Percentiles rank a stretch among this genome's conserved stretches.
Evolutionary conservation across 1,140 invertebrate genomes (phyloP).

Genomic region (Drosophila asahinai): DNA sequence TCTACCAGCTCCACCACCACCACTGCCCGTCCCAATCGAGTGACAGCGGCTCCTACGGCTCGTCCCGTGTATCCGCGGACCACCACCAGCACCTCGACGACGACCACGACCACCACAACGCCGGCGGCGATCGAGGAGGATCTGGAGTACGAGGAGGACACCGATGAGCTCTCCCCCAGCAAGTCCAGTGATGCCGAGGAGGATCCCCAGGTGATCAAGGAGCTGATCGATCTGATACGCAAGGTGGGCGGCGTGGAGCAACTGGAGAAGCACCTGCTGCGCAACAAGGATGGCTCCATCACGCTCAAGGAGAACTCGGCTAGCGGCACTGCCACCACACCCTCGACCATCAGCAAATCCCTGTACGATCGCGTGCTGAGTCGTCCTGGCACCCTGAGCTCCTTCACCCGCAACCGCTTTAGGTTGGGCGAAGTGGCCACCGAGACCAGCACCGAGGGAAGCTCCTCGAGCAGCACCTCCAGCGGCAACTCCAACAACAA

Average conservation of each 20-base stretch:
- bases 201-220: slow-evolving; percentile 93
- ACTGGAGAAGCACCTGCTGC: slow-evolving; percentile 90
- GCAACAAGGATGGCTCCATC: slow-evolving; percentile 86
- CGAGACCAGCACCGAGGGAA: slow-evolving; percentile 23
- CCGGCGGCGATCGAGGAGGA: slow-evolving; percentile 85
- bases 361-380: slow-evolving; percentile 90
- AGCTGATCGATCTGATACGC: slow-evolving; percentile 93
- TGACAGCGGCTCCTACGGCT: slow-evolving; percentile 65
- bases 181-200: slow-evolving; percentile 87
- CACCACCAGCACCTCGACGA: slow-evolving; percentile 86
- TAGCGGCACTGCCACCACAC: slow-evolving; percentile 62
- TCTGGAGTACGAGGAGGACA: slow-evolving; percentile 89
- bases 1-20: slow-evolving; percentile 81
- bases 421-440: slow-evolving; percentile 13
- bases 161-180: slow-evolving; percentile 85
- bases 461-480: not conserved
- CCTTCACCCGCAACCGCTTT: slow-evolving; percentile 68
- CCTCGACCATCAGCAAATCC: slow-evolving; percentile 88
- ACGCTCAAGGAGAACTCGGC: slow-evolving; percentile 62
- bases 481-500: slow-evolving; percentile 17
- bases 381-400: slow-evolving; percentile 79
- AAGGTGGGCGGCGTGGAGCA: slow-evolving; percentile 94
- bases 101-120: slow-evolving; percentile 53
- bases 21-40: slow-evolving; percentile 62
- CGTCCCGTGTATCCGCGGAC: slow-evolving; percentile 74